phyloP scores from a whole-genome alignment of 2,113 vertebrate species.

The Carettochelys insculpta region DNA sequence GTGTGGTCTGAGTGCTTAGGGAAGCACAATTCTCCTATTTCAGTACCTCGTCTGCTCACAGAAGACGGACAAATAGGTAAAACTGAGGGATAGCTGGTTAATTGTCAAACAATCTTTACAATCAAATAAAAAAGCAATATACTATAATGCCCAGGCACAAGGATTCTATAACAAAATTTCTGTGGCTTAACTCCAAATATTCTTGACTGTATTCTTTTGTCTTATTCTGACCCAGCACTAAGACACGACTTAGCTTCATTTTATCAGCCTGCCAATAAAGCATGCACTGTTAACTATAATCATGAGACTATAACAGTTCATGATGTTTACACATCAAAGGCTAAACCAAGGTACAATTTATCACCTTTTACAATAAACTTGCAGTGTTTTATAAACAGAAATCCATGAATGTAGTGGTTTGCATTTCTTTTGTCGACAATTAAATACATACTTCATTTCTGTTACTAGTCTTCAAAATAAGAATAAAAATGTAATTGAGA shows the following conservation, averaged over 20 bases:
- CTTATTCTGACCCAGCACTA: constrained; percentile 17
- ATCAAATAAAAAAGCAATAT: neutral
- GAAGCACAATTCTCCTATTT: neutral
- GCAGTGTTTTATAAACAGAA: neutral
- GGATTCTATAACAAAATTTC: neutral
- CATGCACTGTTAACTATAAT: constrained; percentile 52
- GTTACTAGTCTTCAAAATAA: neutral
- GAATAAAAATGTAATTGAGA: neutral
- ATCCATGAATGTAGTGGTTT: too few species aligned
- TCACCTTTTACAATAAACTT: constrained; percentile 1
- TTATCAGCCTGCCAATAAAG: constrained; percentile 28
- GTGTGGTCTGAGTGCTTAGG: accelerated
- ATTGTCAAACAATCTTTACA: neutral
- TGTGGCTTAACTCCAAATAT: neutral
- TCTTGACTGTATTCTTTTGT: neutral
- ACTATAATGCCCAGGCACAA: neutral
- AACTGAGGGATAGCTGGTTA: accelerated
- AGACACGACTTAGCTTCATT: constrained; percentile 11
- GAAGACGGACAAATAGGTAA: neutral
- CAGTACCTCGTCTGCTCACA: neutral
- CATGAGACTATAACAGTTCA: constrained; percentile 41
- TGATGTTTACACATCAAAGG: neutral
- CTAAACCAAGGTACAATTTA: neutral
- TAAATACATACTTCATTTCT: neutral
- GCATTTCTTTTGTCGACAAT: neutral